Conservation (phyloP, 2,888 invertebrate species). For the Drosophila peninsularis region DNA sequence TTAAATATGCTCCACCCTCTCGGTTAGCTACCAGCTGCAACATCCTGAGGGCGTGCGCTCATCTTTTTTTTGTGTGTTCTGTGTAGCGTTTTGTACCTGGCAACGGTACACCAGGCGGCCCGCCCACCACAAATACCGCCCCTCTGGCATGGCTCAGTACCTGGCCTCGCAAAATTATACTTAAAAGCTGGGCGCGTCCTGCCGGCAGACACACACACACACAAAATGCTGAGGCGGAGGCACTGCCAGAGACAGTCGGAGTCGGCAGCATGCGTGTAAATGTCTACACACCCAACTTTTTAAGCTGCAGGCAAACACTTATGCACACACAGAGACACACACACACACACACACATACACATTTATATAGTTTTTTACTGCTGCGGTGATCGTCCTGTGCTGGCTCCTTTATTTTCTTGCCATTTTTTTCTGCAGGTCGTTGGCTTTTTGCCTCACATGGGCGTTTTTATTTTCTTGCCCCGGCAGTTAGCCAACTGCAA, state of each 20-base stretch:
- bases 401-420: slow-evolving; percentile 52
- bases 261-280: slow-evolving; percentile 63
- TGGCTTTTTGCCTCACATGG: slow-evolving; percentile 74
- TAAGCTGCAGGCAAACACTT: slow-evolving; percentile 71
- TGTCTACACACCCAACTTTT: slow-evolving; percentile 62
- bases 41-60: slow-evolving; percentile 67
- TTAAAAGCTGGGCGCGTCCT: slow-evolving; percentile 76
- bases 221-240: slow-evolving; percentile 13
- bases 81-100: slow-evolving; percentile 74
- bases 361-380: slow-evolving; percentile 55
- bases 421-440: slow-evolving; percentile 61
- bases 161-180: slow-evolving; percentile 62
- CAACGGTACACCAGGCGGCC: slow-evolving; percentile 27
- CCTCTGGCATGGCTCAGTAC: slow-evolving; percentile 9
- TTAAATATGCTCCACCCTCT: slow-evolving; percentile 77
- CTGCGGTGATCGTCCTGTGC: slow-evolving; percentile 60
- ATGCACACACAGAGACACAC: slow-evolving; percentile 9
- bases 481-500: slow-evolving; percentile 62
- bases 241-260: slow-evolving; percentile 12
- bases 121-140: not conserved
- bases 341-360: slow-evolving; percentile 1
- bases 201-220: slow-evolving; percentile 4
- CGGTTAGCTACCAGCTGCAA: slow-evolving; percentile 58
- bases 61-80: slow-evolving; percentile 60
- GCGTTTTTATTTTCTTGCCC: slow-evolving; percentile 76